These are phyloP conservation scores for Onychomys leucogaster DNA, from an alignment of 2,797 vertebrate species.

Conservation along the genomic window DNA sequence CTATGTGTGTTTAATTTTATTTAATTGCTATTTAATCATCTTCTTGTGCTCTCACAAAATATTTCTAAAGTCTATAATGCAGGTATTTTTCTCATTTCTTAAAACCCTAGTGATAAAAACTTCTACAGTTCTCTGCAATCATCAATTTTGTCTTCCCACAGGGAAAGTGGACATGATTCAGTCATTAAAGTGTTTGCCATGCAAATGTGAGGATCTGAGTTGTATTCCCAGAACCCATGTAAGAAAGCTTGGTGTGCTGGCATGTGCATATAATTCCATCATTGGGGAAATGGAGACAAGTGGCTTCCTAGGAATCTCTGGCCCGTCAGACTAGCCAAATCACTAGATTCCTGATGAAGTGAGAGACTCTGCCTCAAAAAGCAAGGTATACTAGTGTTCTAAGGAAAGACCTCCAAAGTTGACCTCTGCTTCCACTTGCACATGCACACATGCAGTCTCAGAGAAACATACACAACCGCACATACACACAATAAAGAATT, in stretches of 20 bases:
- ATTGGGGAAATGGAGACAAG: too few relatives aligned
- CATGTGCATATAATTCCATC: too few relatives aligned
- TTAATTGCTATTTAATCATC: neutral
- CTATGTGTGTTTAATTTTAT: neutral
- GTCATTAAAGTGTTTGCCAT: neutral
- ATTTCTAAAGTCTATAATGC: neutral
- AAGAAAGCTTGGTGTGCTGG: neutral
- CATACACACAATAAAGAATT: neutral
- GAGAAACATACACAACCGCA: neutral
- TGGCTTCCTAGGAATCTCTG: neutral
- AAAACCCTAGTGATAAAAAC: neutral
- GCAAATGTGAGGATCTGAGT: neutral
- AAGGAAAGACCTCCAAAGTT: neutral
- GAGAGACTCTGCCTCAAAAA: neutral
- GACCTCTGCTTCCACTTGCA: neutral
- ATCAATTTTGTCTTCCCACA: neutral
- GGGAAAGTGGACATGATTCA: neutral
- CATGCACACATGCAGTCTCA: neutral
- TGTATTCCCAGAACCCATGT: neutral
- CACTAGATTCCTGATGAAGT: neutral
- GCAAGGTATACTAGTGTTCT: neutral
- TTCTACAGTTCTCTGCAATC: neutral
- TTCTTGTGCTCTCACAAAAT: conserved; percentile 48
- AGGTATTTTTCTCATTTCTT: neutral
- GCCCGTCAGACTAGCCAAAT: neutral